A percentile compares a stretch with the other conserved stretches of the same genome.
Conservation (phyloP, 2,113 vertebrate genomes). For the Bubalus kerabau region DNA sequence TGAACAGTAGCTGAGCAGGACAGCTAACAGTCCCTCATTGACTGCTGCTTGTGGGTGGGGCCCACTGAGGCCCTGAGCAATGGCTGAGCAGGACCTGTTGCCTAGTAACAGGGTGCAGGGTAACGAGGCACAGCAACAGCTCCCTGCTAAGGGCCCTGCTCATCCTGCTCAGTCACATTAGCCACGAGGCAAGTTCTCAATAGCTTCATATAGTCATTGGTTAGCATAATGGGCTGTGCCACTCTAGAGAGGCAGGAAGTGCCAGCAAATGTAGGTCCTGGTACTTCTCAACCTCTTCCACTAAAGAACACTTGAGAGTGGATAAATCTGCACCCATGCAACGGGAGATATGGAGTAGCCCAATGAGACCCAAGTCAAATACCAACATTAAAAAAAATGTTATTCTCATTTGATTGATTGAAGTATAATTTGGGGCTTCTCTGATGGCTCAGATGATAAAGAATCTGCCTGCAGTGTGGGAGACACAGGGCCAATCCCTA, state of each 20-base stretch:
- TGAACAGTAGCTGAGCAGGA: not conserved
- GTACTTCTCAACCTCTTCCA: not conserved
- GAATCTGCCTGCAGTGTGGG: not conserved
- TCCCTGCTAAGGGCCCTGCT: not conserved
- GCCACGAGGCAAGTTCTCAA: not conserved
- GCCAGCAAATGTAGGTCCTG: not conserved
- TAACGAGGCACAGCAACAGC: not conserved
- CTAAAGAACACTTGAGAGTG: not conserved
- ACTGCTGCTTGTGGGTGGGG: not conserved
- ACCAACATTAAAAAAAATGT: not conserved
- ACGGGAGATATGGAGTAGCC: not conserved
- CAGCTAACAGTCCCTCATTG: not conserved
- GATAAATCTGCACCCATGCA: not conserved
- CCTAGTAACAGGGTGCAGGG: not conserved
- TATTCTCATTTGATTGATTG: not conserved
- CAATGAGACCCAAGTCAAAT: not conserved
- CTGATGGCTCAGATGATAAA: not conserved
- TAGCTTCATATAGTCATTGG: not conserved
- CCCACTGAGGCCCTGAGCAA: not conserved
- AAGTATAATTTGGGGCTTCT: not conserved
- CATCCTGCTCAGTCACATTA: not conserved
- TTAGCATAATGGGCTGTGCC: not conserved
- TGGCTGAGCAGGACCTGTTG: not conserved
- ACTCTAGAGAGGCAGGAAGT: not conserved
- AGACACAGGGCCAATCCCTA: not conserved